Conservation (phyloP, 1,140 invertebrate species). For the Lucilia sericata region DNA sequence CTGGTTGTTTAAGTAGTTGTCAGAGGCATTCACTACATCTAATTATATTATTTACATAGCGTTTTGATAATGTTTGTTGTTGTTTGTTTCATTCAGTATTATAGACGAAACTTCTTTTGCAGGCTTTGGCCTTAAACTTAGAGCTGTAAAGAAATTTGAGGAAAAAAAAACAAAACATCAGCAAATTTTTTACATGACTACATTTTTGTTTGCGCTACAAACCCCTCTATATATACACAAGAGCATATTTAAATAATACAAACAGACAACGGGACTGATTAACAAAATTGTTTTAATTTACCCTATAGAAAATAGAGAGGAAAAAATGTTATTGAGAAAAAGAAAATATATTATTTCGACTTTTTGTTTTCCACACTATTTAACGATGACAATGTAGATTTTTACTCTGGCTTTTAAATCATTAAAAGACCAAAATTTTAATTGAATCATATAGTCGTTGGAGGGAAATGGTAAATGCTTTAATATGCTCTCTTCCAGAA, state of each 20-base stretch:
- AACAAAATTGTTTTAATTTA: background rate
- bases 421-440: background rate
- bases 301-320: background rate
- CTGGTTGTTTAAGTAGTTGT: background rate
- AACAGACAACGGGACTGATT: background rate
- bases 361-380: background rate
- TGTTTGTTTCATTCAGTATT: background rate
- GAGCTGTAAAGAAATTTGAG: background rate
- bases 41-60: background rate
- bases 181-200: background rate
- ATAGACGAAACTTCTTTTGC: too few species aligned
- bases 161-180: background rate
- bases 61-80: background rate
- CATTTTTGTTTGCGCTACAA: background rate
- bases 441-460: conserved; percentile 29
- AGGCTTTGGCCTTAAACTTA: background rate
- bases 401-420: conserved; percentile 1
- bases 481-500: background rate
- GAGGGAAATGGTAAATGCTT: conserved; percentile 19
- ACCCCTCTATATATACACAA: too few species aligned
- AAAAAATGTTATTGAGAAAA: background rate
- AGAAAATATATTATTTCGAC: too few species aligned
- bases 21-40: background rate
- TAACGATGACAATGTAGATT: conserved; percentile 13
- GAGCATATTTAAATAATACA: background rate